phyloP scores from a whole-genome alignment of 2,888 invertebrate species.

The Macrosoma leucophasiata region DNA sequence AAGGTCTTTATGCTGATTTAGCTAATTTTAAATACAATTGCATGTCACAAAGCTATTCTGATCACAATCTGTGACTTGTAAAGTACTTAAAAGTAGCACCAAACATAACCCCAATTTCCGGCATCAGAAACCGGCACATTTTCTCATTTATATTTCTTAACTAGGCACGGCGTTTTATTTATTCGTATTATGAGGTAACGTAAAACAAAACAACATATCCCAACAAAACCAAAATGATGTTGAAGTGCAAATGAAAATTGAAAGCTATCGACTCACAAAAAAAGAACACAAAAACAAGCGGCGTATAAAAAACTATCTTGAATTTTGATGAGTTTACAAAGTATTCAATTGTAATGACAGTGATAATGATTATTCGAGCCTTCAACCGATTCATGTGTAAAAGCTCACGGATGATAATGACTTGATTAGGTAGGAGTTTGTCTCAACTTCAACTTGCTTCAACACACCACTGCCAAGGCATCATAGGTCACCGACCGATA shows the following conservation, averaged over 20 bases:
- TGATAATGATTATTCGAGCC: slow-evolving; percentile 32
- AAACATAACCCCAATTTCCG: no score
- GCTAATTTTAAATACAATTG: no score
- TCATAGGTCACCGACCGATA: slow-evolving; percentile 57
- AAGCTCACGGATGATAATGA: slow-evolving; percentile 53
- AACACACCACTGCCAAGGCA: slow-evolving; percentile 52
- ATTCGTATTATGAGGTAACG: no score
- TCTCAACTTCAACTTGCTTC: slow-evolving; percentile 40
- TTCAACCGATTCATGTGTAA: slow-evolving; percentile 32
- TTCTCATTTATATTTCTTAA: no score
- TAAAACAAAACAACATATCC: no score
- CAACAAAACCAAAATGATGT: no score
- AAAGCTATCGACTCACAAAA: slow-evolving; percentile 23
- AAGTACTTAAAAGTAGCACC: no score
- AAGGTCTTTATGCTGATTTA: no score
- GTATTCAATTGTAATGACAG: slow-evolving; percentile 31
- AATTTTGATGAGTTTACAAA: slow-evolving; percentile 34
- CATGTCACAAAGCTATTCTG: no score
- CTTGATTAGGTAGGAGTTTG: slow-evolving; percentile 38
- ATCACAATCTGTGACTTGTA: no score
- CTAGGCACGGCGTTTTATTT: no score
- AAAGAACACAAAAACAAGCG: slow-evolving; percentile 44
- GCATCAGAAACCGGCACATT: no score
- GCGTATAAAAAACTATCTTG: slow-evolving; percentile 33
- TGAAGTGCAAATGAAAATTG: slow-evolving; percentile 20